Percentiles rank a stretch among this genome's conserved stretches.
These are phyloP conservation scores for Molothrus ater DNA, from an alignment of 2,797 vertebrate genomes.

Conservation along the genomic window DNA sequence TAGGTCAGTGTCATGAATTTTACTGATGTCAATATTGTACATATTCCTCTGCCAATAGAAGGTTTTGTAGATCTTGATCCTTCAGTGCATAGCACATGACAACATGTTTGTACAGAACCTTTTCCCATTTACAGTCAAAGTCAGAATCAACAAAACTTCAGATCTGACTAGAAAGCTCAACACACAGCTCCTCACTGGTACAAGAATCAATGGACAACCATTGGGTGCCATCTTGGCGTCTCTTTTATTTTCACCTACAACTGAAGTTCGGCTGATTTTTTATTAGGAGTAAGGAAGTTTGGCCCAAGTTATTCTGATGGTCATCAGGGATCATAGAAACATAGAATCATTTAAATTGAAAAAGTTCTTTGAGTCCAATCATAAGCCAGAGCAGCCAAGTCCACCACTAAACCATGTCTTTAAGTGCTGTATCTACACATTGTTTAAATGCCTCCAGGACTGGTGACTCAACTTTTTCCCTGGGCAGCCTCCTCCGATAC, in stretches of 20 bases:
- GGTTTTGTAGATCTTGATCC: neutral
- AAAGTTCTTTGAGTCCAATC: neutral
- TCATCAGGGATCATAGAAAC: neutral
- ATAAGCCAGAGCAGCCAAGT: neutral
- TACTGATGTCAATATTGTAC: neutral
- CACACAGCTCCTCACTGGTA: neutral
- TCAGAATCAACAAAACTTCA: neutral
- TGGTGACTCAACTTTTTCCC: neutral
- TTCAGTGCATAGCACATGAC: neutral
- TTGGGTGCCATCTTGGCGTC: neutral
- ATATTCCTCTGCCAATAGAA: neutral
- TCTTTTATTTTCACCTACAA: neutral
- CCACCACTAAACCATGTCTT: neutral
- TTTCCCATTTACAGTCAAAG: neutral
- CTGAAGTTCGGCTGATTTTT: neutral
- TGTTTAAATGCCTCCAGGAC: neutral
- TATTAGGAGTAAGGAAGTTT: neutral
- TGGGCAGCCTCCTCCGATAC: neutral
- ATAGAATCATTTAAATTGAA: neutral
- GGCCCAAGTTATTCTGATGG: neutral
- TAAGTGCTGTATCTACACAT: neutral
- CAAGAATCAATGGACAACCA: neutral
- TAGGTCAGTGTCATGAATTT: neutral
- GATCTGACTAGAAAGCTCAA: neutral
- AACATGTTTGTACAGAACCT: neutral